Percentiles rank a stretch among this genome's conserved stretches.
Conservation (phyloP, 2,113 vertebrate genomes). For the Pipa parva region DNA sequence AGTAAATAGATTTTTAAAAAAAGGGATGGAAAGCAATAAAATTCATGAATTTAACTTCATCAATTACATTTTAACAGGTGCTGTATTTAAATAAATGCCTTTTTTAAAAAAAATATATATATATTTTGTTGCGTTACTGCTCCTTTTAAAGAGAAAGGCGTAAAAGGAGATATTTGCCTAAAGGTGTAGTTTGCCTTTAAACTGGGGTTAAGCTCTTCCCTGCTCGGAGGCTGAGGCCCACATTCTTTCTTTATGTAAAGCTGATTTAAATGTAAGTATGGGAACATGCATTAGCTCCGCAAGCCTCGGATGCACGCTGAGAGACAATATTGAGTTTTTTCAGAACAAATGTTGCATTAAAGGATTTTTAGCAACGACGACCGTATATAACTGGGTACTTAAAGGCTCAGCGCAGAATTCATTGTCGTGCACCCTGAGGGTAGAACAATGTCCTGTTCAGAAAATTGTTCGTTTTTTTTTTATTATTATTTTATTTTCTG, state of each 20-base stretch:
- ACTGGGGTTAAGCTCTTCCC: too few species aligned
- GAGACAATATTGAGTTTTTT: constrained; percentile 26
- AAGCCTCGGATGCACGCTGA: constrained; percentile 2
- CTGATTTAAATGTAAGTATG: constrained; percentile 10
- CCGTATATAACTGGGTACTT: constrained; percentile 16
- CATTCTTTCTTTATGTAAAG: constrained; percentile 13
- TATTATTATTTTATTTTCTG: too few species aligned
- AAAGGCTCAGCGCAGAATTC: constrained; percentile 20
- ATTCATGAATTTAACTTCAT: too few species aligned
- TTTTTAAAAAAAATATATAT: too few species aligned
- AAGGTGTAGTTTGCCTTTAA: neutral
- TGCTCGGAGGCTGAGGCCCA: too few species aligned
- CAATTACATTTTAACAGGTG: too few species aligned
- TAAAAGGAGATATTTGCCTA: too few species aligned
- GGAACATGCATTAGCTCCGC: neutral
- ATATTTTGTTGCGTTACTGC: too few species aligned
- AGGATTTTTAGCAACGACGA: constrained; percentile 17
- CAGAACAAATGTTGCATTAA: constrained; percentile 29
- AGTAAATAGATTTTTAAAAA: too few species aligned
- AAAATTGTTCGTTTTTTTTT: neutral
- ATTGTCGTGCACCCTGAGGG: constrained; percentile 11
- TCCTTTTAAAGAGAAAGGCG: too few species aligned
- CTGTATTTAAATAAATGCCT: too few species aligned
- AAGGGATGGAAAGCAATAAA: too few species aligned
- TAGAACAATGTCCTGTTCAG: constrained; percentile 4